Conservation (phyloP, 2,113 vertebrate species). For the rabbit (Oryctolagus cuniculus) region mOryCun1.1 NC_091448.1:57176501-57177000, state of each 20-base stretch:
- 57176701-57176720: neutral
- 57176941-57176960: rapidly evolving
- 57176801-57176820: neutral
- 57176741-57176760: too few relatives aligned
- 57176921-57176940: neutral
- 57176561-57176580: neutral
- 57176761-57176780: neutral
- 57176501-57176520: neutral
- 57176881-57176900: neutral
- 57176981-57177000: neutral
- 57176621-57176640: neutral
- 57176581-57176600: neutral
- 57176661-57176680: neutral
- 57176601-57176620: neutral
- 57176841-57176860: neutral
- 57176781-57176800: too few relatives aligned
- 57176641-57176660: too few relatives aligned
- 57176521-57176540: neutral
- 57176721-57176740: neutral
- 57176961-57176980: neutral
- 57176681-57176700: neutral
- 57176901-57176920: neutral
- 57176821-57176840: too few relatives aligned
- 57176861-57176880: neutral
- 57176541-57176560: neutral